These are phyloP conservation scores for Illadopsis cleaveri DNA, from an alignment of 2,113 vertebrate species.

Conservation along the genomic window DNA sequence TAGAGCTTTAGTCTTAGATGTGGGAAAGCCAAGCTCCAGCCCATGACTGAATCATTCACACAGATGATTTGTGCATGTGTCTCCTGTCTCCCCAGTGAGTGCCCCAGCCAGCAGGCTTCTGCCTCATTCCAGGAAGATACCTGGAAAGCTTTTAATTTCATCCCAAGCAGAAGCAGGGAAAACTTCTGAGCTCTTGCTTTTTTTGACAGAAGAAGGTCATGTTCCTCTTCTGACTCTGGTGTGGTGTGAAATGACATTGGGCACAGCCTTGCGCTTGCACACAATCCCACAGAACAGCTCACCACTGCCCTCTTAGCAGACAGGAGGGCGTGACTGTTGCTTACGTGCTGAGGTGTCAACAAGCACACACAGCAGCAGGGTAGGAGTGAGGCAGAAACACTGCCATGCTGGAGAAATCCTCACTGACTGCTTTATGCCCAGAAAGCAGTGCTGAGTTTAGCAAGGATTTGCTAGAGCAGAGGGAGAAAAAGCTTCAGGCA, in stretches of 20 bases:
- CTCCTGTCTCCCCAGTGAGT: fast-evolving
- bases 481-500: neutral
- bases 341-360: neutral
- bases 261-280: neutral
- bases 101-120: neutral
- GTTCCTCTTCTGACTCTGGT: neutral
- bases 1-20: neutral
- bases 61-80: neutral
- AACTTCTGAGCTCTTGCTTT: neutral
- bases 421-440: neutral
- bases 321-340: fast-evolving
- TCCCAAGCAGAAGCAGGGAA: neutral
- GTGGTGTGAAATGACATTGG: neutral
- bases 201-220: neutral
- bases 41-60: neutral
- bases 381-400: neutral
- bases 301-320: neutral
- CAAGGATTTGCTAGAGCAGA: neutral
- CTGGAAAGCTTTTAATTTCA: neutral
- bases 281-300: neutral
- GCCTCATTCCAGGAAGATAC: neutral
- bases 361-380: neutral
- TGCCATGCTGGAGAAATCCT: neutral
- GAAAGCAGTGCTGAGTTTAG: neutral
- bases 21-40: slow-evolving; percentile 10